Evolutionary conservation across 2,888 invertebrate genomes (phyloP).

Genomic region (Morpho achilles): DNA sequence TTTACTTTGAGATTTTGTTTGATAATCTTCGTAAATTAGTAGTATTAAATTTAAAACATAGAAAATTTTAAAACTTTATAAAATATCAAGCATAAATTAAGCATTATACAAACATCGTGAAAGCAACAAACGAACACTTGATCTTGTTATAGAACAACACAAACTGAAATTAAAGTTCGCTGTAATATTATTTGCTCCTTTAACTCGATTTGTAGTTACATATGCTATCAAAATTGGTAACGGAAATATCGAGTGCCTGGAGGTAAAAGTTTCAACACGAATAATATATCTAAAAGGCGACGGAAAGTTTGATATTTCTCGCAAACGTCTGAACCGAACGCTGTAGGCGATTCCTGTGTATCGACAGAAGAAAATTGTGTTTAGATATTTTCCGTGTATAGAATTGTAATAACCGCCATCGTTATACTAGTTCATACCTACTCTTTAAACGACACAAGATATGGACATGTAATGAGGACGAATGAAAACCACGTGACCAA

Average conservation of each 20-base stretch:
- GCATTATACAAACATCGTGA: no score
- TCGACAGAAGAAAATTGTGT: conserved; percentile 1
- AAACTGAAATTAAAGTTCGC: no score
- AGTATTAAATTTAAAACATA: no score
- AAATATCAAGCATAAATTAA: no score
- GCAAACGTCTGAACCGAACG: conserved; percentile 40
- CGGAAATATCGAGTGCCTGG: conserved; percentile 2
- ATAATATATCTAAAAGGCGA: conserved; percentile 25
- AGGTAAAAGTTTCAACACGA: conserved; percentile 18
- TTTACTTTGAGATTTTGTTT: no score
- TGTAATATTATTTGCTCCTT: no score
- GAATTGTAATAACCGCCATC: not conserved
- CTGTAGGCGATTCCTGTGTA: conserved; percentile 35
- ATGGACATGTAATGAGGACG: not conserved
- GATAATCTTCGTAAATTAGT: no score
- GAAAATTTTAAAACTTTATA: no score
- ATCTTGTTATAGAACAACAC: no score
- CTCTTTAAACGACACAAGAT: not conserved
- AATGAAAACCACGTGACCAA: no score
- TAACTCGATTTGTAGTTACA: not conserved
- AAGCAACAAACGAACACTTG: no score
- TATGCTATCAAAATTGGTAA: conserved; percentile 1
- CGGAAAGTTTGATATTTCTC: conserved; percentile 36
- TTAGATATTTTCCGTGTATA: not conserved
- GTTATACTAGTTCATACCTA: not conserved